phyloP scores from a whole-genome alignment of 2,113 vertebrate species.

The Antigone vipio region DNA sequence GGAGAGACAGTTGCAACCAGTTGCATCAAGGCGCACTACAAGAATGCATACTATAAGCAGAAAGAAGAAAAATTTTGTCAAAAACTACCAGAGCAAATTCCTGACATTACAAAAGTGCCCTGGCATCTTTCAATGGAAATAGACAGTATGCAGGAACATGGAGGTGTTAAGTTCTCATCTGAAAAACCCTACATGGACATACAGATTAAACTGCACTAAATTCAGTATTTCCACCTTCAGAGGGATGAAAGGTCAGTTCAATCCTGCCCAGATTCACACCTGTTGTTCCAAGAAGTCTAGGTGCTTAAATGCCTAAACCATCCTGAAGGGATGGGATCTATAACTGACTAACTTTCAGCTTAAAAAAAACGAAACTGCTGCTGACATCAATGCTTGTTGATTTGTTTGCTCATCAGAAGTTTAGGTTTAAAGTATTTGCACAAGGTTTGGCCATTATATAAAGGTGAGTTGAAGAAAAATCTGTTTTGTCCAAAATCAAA shows the following conservation, averaged over 20 bases:
- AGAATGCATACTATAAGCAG: neutral
- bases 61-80: conserved; percentile 7
- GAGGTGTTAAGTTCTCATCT: neutral
- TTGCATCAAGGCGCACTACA: neutral
- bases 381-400: conserved; percentile 56
- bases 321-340: conserved; percentile 31
- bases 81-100: conserved; percentile 21
- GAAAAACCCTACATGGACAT: neutral
- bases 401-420: conserved; percentile 61
- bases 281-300: conserved; percentile 55
- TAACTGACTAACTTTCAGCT: conserved; percentile 63
- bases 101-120: neutral
- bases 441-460: conserved; percentile 68
- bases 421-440: conserved; percentile 61
- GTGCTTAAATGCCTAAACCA: conserved; percentile 48
- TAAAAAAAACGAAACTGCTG: conserved; percentile 37
- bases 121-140: neutral
- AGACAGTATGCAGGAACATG: neutral
- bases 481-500: conserved; percentile 75
- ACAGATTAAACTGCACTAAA: conserved; percentile 18
- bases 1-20: conserved; percentile 15
- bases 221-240: conserved; percentile 48
- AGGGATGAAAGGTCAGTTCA: conserved; percentile 52
- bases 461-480: conserved; percentile 70
- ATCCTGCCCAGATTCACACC: conserved; percentile 57